Evolutionary conservation across 2,797 vertebrate genomes (phyloP).

Genomic region (Coranthus polyacanthus): DNA sequence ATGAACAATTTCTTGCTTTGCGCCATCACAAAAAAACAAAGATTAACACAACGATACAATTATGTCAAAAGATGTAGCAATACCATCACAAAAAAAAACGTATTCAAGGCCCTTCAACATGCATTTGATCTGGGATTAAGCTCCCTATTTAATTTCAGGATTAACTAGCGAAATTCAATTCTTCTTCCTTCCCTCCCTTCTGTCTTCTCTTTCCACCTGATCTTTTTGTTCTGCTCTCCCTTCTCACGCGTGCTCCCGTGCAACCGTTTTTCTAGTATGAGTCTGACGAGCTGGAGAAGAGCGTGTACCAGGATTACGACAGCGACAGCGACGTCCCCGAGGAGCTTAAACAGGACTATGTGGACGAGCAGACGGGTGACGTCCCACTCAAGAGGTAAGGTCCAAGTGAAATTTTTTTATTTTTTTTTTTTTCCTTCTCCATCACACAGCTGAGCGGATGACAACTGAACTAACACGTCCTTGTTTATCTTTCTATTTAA

Average conservation of each 20-base stretch:
- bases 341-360: conserved; percentile 96
- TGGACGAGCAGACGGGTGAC: conserved; percentile 98
- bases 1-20: too few relatives aligned
- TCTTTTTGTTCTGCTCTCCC: not conserved
- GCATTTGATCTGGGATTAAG: too few relatives aligned
- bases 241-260: not conserved
- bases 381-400: conserved; percentile 95
- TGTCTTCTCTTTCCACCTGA: too few relatives aligned
- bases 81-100: too few relatives aligned
- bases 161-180: too few relatives aligned
- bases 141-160: too few relatives aligned
- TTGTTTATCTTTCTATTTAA: not conserved
- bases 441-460: not conserved
- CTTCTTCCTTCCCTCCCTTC: too few relatives aligned
- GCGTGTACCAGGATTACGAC: conserved; percentile 96
- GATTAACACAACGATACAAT: too few relatives aligned
- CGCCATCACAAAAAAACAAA: too few relatives aligned
- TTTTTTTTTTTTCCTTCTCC: not conserved
- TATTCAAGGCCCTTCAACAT: too few relatives aligned
- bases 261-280: conserved; percentile 87
- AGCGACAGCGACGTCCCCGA: conserved; percentile 98
- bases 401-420: too few relatives aligned
- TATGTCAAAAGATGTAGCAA: too few relatives aligned
- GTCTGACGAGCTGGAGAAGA: conserved; percentile 98
- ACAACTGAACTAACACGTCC: not conserved